Percentiles rank a stretch among this genome's conserved stretches.
phyloP scores from a whole-genome alignment of 2,888 invertebrate genomes.

The Diplazon laetatorius region DNA sequence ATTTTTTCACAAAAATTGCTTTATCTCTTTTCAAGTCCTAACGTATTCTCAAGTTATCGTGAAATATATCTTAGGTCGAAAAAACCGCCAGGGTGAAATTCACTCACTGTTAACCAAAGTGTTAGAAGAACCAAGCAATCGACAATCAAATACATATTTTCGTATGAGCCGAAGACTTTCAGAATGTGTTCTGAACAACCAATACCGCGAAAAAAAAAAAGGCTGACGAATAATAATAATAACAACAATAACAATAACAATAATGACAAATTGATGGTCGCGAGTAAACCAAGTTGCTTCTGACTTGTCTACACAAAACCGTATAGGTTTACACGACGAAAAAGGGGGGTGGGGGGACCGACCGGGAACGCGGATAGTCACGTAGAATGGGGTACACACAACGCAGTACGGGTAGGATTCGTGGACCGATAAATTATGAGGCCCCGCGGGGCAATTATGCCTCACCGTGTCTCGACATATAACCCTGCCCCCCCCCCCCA shows the following conservation, averaged over 20 bases:
- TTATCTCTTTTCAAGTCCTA: no score
- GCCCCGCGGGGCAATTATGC: slow-evolving; percentile 64
- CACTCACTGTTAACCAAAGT: no score
- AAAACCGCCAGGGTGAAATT: no score
- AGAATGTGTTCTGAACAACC: no score
- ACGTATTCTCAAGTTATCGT: no score
- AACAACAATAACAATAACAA: not conserved
- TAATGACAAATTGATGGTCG: not conserved
- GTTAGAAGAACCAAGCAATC: no score
- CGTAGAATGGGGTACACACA: not conserved
- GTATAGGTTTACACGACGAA: not conserved
- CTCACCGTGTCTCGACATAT: slow-evolving; percentile 35
- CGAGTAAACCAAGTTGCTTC: not conserved
- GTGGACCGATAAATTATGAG: slow-evolving; percentile 65
- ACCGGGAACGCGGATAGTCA: not conserved
- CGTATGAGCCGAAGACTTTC: no score
- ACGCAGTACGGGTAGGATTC: slow-evolving; percentile 44
- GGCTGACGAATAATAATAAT: no score
- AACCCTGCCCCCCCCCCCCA: slow-evolving; percentile 9
- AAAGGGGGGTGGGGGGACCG: not conserved
- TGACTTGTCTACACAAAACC: not conserved
- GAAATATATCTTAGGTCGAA: no score
- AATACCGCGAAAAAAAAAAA: no score
- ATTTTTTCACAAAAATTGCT: no score
- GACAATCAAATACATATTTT: no score